Evolutionary conservation across 1,140 invertebrate species (phyloP).

Genomic region (Bombyx mandarina): DNA sequence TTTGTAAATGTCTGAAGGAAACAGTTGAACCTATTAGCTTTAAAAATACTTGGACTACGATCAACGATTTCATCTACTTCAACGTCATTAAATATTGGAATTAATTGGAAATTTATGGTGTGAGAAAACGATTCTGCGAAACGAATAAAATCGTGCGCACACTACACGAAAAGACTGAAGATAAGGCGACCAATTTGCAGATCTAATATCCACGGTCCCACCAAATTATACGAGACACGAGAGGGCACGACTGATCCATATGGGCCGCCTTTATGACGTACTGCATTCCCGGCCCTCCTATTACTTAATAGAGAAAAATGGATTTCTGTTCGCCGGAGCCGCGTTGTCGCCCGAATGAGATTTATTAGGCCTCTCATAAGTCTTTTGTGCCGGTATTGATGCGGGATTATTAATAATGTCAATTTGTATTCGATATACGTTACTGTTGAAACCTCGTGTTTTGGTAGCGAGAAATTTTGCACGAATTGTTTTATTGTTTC

Average conservation of each 20-base stretch:
- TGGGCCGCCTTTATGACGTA: conserved; percentile 25
- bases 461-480: neutral
- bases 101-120: too few species aligned
- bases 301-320: conserved; percentile 15
- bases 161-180: conserved; percentile 26
- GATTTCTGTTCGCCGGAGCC: conserved; percentile 4
- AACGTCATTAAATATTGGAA: too few species aligned
- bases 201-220: conserved; percentile 43
- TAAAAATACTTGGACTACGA: too few species aligned
- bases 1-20: too few species aligned
- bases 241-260: conserved; percentile 20
- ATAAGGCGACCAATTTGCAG: conserved; percentile 56
- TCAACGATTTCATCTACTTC: too few species aligned
- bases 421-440: neutral
- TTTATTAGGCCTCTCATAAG: conserved; percentile 6
- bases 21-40: too few species aligned
- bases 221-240: conserved; percentile 27
- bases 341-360: conserved; percentile 4
- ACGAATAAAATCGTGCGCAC: conserved; percentile 17
- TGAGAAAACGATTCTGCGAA: too few species aligned
- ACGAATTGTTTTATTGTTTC: too few species aligned
- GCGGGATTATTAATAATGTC: neutral
- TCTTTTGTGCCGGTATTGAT: neutral
- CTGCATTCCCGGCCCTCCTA: conserved; percentile 13
- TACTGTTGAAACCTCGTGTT: neutral